Base-by-base conservation (phyloP, 2,888 invertebrate species). In the Synergus itoensis region DNA sequence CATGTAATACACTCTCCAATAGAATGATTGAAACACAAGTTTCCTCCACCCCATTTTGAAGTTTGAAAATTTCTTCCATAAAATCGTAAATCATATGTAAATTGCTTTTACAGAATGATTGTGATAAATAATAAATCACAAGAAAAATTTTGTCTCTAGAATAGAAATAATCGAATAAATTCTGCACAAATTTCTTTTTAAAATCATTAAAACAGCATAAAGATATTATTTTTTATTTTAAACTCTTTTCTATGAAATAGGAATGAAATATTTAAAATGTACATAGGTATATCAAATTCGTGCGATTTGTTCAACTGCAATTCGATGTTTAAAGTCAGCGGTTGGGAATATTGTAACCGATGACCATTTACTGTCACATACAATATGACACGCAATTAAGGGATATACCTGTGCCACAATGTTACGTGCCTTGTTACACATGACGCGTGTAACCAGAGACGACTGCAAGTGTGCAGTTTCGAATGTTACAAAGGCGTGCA, bases 341-440 rank as follows among this genome's bases (percentile, higher is more conserved):
- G 45, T 45, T 45, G 28, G 45, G 69, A 45, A 48, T 69, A 69
- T 69, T 69, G 45, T 69, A 45, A 45, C 69, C 48, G 69, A 69
- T 69, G 69, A 69, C 45, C 69, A 69, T 67, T 43, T 45, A 67
- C 67, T 67, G 67, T 69, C 48, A 48, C 21, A 45, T 67, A 28
- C 69, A 69, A 16, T 45, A 69, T 43, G 69, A 69, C 45, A 69
- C 21, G 48, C 69, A 69, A 69, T 69, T 69, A 69, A 28, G 28
- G 69, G 45, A 69, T 69, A 69, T 69, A 69, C 69, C 69, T 69
- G 69, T 69, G 45, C 45, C 18, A 69, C 69, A 45, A 45, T 69
- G 69, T 45, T 69, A 69, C 69, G 48, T 8, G 69, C 48, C 45
- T 45, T 28, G 69, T 69, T 69, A 69, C 48, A 45, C 45, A 69